Base-by-base conservation (phyloP, 2,113 vertebrate species). In the Hypanus sabinus region DNA sequence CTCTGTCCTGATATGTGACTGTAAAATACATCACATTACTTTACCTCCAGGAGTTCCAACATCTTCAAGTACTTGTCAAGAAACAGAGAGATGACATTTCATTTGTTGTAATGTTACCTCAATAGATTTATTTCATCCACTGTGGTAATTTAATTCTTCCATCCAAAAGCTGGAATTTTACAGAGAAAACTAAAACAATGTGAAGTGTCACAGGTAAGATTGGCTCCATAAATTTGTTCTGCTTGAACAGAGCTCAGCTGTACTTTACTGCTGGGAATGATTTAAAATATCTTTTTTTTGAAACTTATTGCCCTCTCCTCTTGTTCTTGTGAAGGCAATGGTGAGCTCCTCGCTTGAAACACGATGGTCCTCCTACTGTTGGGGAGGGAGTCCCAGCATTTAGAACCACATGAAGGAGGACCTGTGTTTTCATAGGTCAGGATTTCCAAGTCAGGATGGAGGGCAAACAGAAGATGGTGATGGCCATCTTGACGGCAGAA, bases 11-110 rank as follows among this genome's bases (percentile, higher is more conserved):
- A 71, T 46, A 60, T 87, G 94, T 93, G 83, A 65, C 90, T 94
- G 94, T 93, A 94, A 95, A 95, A 94, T 93, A 85, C 60, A 33
- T 22, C 18, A 70, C 33, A 62, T 94, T 38, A 94, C 33, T 83
- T 38, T 68, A 65, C 20, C 71, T 46, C 77, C 3, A 68, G 27
- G 90, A 62, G 22, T 14, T 92, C 94, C 55, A 62, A 36, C 24
- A 11, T 94, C 80, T 80, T 18, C 38, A 7, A 36, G 22, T 12
- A 5, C 5, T 22, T 27, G n/a, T 92, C 68, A 71, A 33, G 22
- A 92, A 46, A 46, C 18, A 91, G n/a, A 87, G 55, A 62, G 57
- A 5, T 60, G 83, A 62, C 83, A 87, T 11, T 60, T 87, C 11
- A 30, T 85, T 85, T 85, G 83, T 5, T 88, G 30, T 88, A 14